Evolutionary conservation across 2,113 vertebrate genomes (phyloP).

Genomic region (Chiloscyllium plagiosum): DNA sequence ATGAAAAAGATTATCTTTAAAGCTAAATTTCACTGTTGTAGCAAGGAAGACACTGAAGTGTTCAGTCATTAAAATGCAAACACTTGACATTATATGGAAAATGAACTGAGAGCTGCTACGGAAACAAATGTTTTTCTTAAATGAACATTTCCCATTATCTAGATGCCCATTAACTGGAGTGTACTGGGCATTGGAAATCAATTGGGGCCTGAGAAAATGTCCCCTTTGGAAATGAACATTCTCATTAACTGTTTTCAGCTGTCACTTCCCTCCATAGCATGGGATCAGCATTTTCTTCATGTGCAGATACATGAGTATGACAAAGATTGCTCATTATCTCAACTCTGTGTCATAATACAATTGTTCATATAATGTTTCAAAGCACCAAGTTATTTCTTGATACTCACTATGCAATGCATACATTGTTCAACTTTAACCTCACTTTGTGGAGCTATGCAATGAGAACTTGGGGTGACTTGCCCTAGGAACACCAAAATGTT

Average conservation of each 20-base stretch:
- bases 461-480: background rate
- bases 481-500: background rate
- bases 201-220: slow-evolving; percentile 33
- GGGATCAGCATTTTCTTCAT: background rate
- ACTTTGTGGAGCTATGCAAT: background rate
- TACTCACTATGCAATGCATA: background rate
- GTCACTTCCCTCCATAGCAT: background rate
- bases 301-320: background rate
- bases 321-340: slow-evolving; percentile 4
- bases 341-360: background rate
- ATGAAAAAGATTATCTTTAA: background rate
- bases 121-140: slow-evolving; percentile 32
- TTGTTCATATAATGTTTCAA: background rate
- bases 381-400: background rate
- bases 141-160: slow-evolving; percentile 37
- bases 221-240: slow-evolving; percentile 36
- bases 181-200: slow-evolving; percentile 34
- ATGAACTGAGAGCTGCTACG: background rate
- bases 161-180: slow-evolving; percentile 35
- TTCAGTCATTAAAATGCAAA: background rate
- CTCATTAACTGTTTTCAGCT: slow-evolving; percentile 32
- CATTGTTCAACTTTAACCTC: background rate
- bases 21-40: background rate
- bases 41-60: background rate
- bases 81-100: background rate